These are phyloP conservation scores for Erpobdella octoculata DNA, from an alignment of 2,888 invertebrate species.

Conservation along the genomic window DNA sequence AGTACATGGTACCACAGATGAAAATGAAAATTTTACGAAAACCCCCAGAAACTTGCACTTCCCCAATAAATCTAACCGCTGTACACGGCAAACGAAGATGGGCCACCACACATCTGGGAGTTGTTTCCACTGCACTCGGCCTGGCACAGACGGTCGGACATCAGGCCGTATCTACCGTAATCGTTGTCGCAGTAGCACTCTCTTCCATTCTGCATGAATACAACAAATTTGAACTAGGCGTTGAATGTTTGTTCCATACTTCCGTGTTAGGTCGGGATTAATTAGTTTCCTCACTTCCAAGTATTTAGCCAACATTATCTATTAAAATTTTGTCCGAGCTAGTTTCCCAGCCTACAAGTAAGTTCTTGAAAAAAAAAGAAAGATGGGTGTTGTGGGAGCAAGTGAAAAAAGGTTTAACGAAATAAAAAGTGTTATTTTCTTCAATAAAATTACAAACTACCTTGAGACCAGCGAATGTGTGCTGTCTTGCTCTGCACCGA, in stretches of 20 bases:
- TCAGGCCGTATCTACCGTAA: conserved; percentile 10
- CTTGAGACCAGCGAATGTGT: conserved; percentile 20
- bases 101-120: conserved; percentile 4
- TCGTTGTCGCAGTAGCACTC: conserved; percentile 22
- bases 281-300: not conserved
- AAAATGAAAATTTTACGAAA: too few relatives aligned
- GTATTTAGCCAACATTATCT: too few relatives aligned
- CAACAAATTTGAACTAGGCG: not conserved
- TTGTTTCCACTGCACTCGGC: not conserved
- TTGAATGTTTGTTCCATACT: not conserved
- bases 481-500: not conserved
- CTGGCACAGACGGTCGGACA: not conserved
- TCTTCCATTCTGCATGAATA: not conserved
- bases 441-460: not conserved
- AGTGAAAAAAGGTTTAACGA: not conserved
- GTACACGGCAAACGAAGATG: not conserved
- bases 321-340: not conserved
- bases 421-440: not conserved
- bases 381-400: not conserved
- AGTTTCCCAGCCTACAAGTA: not conserved
- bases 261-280: not conserved
- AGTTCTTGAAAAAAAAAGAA: not conserved
- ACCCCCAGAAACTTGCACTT: too few relatives aligned
- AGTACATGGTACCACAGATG: too few relatives aligned
- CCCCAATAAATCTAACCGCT: too few relatives aligned